Base-by-base conservation (phyloP, 2,797 vertebrate genomes). In the Chloroceryle inda region DNA sequence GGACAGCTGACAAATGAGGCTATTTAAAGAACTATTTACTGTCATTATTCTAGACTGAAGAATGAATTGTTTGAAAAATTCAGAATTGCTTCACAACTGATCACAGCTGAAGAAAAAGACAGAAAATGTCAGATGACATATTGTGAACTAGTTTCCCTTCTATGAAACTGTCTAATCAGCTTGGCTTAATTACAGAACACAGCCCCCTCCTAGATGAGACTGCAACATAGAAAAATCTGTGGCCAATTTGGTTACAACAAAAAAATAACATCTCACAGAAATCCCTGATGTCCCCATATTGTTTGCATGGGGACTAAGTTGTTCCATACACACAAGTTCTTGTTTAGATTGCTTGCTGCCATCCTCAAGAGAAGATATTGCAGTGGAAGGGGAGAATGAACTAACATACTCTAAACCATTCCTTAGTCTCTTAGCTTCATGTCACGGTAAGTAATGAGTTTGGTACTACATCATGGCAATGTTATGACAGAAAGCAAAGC, bases 401-500 rank as follows among this genome's bases (percentile, higher is more conserved):
- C 93, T 94, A 94, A 96, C 85, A 85, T 56, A 79, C 80, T 95
- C 88, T 82, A 96, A 96, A 90, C 88, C 81, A 79, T 90, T 95
- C 89, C 80, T 90, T 82, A 94, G 93, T 79, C 93, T 92, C 95
- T 96, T 92, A 96, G 93, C 42, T 95, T 95, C 81, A 77, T 95
- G 96, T 96, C 96, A 96, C 0, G 0, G 85, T 97, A 95, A 97
- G 96, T 96, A 97, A 97, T 96, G 96, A 96, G 85, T 95, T 96
- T 95, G 93, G 92, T 97, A 90, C 96, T 96, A 95, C 92, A 97
- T 96, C 96, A 96, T 83, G 95, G 96, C 96, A 97, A 95, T 97
- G 96, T 97, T 97, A 97, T 97, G 96, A 97, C 96, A 97, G 96
- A 95, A 96, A 96, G 96, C 77, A 96, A 94, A 95, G 88, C 89